Base-by-base conservation (phyloP, 2,797 vertebrate species). In the Austrolebias charrua region DNA sequence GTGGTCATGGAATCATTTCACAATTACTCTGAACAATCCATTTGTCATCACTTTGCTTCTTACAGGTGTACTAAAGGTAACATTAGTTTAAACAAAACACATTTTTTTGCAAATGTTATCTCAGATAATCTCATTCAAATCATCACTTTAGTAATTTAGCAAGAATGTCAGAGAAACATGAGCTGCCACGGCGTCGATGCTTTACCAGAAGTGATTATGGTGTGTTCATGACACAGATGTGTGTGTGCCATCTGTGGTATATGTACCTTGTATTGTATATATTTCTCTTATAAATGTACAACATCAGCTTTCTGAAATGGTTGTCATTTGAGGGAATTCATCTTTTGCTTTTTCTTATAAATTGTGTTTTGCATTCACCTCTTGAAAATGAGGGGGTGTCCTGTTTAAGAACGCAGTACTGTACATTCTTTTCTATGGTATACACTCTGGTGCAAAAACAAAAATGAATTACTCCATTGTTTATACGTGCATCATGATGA, bases 181-280 rank as follows among this genome's bases (percentile, higher is more conserved):
- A 2, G 54, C 55, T 63, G 71, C 74, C 81, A 76, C 53, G 31
- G 62, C 72, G 66, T 75, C 73, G 67, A 78, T 35, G 59, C 63
- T 78, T 15, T 12, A 38, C 44, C 62, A 1, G 60, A 55, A 62
- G 66, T 31, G 46, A 61, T 7, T 55, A 56, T 15, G 12, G 60
- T 20, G 28, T 31, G 68, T 47, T 77, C 56, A 57, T 19, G 50
- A 66, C 16, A 10, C 43, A 19, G 45, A 10, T 2, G 6, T 57
- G 33, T 49, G 50, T 60, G 55, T 69, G 50, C 9, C 35, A 38
- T 11, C 35, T 56, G 18, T 52, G 56, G 55, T 15, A 24, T 33
- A 15, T 47, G 45, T 13, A 10, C 11, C 2, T n/a, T n/a, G n/a
- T n/a, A n/a, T n/a, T 24, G 24, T 24, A 24, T 24, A 24, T 24